phyloP scores from a whole-genome alignment of 1,140 invertebrate species.

The Leptinotarsa texana region DNA sequence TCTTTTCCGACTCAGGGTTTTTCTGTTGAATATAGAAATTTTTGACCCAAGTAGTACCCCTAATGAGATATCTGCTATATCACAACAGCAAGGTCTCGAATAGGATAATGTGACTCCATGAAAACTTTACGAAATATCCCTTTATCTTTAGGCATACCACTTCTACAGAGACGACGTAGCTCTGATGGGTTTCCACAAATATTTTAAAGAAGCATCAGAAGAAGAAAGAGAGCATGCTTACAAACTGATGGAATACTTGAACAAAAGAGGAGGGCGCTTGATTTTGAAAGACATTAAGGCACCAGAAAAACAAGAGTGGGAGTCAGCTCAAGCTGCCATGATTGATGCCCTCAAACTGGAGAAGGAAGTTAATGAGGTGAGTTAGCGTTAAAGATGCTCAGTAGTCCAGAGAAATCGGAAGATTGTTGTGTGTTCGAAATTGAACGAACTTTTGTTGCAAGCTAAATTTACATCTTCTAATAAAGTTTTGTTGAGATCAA shows the following conservation, averaged over 20 bases:
- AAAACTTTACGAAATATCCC: neutral
- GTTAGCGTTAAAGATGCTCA: neutral
- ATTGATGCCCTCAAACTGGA: slow-evolving; percentile 73
- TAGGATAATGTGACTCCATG: too few relatives aligned
- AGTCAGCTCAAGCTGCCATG: slow-evolving; percentile 70
- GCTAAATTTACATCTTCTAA: too few relatives aligned
- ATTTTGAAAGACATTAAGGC: slow-evolving; percentile 60
- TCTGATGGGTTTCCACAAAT: slow-evolving; percentile 70
- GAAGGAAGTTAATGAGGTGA: slow-evolving; percentile 75
- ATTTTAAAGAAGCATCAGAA: slow-evolving; percentile 72
- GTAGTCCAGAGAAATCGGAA: too few relatives aligned
- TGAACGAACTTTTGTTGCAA: too few relatives aligned
- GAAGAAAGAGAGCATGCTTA: slow-evolving; percentile 80
- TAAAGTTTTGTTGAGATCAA: too few relatives aligned
- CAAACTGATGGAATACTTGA: slow-evolving; percentile 78
- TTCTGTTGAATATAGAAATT: too few relatives aligned
- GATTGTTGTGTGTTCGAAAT: too few relatives aligned
- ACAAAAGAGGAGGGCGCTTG: slow-evolving; percentile 77
- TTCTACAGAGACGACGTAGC: slow-evolving; percentile 83
- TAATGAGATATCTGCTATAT: neutral
- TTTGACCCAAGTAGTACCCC: too few relatives aligned
- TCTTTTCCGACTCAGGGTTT: neutral
- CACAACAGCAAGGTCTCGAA: neutral
- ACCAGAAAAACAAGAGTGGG: slow-evolving; percentile 68
- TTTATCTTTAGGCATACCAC: slow-evolving; percentile 66